Evolutionary conservation across 2,888 invertebrate species (phyloP), one percentile per base, ranked within the genome.

Genomic region (Spodoptera exigua): DNA sequence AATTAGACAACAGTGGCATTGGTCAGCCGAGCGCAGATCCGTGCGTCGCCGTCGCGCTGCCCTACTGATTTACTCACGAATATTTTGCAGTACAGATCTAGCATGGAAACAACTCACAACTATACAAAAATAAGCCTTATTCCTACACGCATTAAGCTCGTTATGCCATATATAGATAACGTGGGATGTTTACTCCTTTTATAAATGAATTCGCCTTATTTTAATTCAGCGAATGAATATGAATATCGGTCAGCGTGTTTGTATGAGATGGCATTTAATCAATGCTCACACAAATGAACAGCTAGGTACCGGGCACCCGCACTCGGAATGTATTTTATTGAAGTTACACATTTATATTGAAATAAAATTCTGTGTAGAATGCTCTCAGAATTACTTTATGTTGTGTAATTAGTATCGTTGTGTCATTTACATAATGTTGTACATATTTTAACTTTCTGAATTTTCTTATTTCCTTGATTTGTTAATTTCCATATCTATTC

Each of bases 1-100:
- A 93, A 93, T 93, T 93, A 93, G 91, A 89, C 87, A 87, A 87
- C 91, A 88, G 89, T 89, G 91, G 89, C 92, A 90, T 88, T 91
- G 93, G 88, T 80, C 93, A 93, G 82, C 91, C 85, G 89, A 92
- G 90, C 93, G 94, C 85, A 92, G 79, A 89, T 93, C 93, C 93
- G 92, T 81, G 83, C 83, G 82, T 81, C 80, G 80, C 27, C 83
- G 82, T 81, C 79, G 82, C 79, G 81, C 74, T 90, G 89, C 84
- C 89, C 91, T 85, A 88, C 87, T 90, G 88, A 82, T 87, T 88
- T 81, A 89, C 86, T 87, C 85, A 81, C 83, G 80, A 82, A 88
- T 84, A 86, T 85, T 85, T 87, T 83, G 73, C 82, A 78, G 71
- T 70, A 68, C 61, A 57, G 65, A 73, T 77, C 66, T 61, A 57